These are phyloP conservation scores for Eriosoma lanigerum DNA, from an alignment of 1,140 invertebrate genomes.

Conservation along the genomic window DNA sequence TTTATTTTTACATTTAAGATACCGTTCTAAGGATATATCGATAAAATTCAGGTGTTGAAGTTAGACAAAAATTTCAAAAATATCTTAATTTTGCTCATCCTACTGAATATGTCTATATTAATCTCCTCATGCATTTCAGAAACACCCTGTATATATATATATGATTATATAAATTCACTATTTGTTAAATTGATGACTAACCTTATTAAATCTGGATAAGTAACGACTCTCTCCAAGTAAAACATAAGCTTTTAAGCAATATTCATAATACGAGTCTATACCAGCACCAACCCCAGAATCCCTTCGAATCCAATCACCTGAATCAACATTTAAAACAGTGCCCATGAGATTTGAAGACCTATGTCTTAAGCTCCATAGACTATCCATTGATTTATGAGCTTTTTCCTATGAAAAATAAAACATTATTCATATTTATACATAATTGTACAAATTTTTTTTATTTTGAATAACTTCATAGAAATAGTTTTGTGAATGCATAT, in stretches of 20 bases:
- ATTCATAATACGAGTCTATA: conserved; percentile 98
- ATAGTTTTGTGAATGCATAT: too few relatives aligned
- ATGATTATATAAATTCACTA: background rate
- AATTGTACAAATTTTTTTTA: too few relatives aligned
- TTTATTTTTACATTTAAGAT: too few relatives aligned
- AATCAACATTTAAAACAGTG: conserved; percentile 93
- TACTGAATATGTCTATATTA: too few relatives aligned
- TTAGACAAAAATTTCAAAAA: too few relatives aligned
- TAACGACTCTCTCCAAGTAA: conserved; percentile 83
- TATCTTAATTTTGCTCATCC: too few relatives aligned
- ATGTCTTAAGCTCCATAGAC: conserved; percentile 91
- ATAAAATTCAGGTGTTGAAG: too few relatives aligned
- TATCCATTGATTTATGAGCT: conserved; percentile 94
- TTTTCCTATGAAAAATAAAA: conserved; percentile 67
- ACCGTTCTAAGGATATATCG: too few relatives aligned
- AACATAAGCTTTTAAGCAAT: conserved; percentile 91
- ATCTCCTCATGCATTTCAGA: too few relatives aligned
- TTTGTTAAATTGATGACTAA: conserved; percentile 53
- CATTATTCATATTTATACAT: background rate
- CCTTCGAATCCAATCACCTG: conserved; percentile 93
- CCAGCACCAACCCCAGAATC: conserved; percentile 98
- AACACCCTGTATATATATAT: too few relatives aligned
- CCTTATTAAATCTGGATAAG: conserved; percentile 85
- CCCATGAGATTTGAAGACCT: conserved; percentile 90
- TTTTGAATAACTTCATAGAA: too few relatives aligned